phyloP scores from a whole-genome alignment of 2,797 vertebrate species.

The Coregonus sp. region DNA sequence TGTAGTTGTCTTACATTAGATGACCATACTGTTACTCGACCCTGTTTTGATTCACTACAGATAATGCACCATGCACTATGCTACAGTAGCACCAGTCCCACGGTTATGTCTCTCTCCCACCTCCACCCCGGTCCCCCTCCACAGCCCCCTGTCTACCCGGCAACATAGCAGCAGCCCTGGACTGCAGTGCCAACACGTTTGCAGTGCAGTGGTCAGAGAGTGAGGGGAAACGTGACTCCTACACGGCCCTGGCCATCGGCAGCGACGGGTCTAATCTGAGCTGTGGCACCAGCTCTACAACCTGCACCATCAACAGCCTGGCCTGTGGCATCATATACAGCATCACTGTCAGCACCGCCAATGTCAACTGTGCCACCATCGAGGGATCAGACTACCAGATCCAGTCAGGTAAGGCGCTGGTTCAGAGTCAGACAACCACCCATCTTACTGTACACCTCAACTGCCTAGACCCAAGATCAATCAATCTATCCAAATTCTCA shows the following conservation, averaged over 20 bases:
- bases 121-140: background rate
- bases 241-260: conserved; percentile 72
- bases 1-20: background rate
- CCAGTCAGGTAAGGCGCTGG: conserved; percentile 66
- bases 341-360: conserved; percentile 66
- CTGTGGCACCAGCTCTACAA: conserved; percentile 58
- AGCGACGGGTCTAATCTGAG: conserved; percentile 46
- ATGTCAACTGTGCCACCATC: conserved; percentile 60
- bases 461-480: background rate
- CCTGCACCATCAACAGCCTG: conserved; percentile 68
- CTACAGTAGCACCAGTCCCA: background rate
- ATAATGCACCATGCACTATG: background rate
- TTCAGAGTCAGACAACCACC: background rate
- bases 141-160: conserved; percentile 77
- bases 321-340: conserved; percentile 74
- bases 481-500: too few species aligned
- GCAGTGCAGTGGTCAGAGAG: conserved; percentile 66
- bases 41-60: background rate
- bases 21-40: background rate
- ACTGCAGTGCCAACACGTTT: conserved; percentile 69
- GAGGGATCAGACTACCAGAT: conserved; percentile 66
- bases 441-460: background rate
- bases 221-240: conserved; percentile 24
- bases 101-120: background rate
- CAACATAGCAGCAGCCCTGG: conserved; percentile 57